Base-by-base conservation (phyloP, 2,797 vertebrate genomes). In the Ctenochaetus hawaiiensis region DNA sequence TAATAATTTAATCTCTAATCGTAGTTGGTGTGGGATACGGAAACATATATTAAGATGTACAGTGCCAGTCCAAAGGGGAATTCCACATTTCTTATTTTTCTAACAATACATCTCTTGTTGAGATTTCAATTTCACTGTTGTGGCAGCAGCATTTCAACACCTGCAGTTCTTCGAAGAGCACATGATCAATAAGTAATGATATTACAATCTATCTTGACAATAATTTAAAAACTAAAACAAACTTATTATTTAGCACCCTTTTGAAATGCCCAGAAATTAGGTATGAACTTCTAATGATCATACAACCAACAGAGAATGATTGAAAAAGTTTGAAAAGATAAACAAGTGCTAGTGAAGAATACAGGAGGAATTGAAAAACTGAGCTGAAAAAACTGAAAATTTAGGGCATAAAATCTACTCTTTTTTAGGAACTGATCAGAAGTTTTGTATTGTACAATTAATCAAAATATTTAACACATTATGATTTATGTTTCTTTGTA, bases 131-230 rank as follows among this genome's bases (percentile, higher is more conserved):
- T 48, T 52, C 4, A 20, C n/a, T 61, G 45, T 13, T 17, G 13
- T 41, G 10, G 26, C 20, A 44, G 66, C 43, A 75, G 37, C 1
- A n/a, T 20, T 34, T 0, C 0, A 75, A 23, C 37, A 64, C 63
- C 26, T 70, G 58, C 49, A 30, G 20, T 23, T 13, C 69, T 72
- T 65, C 41, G 44, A 51, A 30, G 1, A 61, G 51, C 41, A 52
- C 16, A 16, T 58, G 30, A 69, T 1, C 30, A 78, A 51, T 7
- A 66, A 60, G 47, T 11, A 12, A 62, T 1, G 20, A 13, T 70
- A 47, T 49, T 47, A n/a, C 11, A 20, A 14, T 43, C 2, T 48
- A 1, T 47, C 5, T 72, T 16, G 41, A 45, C 20, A 34, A 34
- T 34, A 34, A 34, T 34, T 34, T 34, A 34, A 34, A 34, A 34